Evolutionary conservation across 2,797 vertebrate species (phyloP), one percentile per base, ranked within the genome.

Genomic region (Salmo trutta): DNA sequence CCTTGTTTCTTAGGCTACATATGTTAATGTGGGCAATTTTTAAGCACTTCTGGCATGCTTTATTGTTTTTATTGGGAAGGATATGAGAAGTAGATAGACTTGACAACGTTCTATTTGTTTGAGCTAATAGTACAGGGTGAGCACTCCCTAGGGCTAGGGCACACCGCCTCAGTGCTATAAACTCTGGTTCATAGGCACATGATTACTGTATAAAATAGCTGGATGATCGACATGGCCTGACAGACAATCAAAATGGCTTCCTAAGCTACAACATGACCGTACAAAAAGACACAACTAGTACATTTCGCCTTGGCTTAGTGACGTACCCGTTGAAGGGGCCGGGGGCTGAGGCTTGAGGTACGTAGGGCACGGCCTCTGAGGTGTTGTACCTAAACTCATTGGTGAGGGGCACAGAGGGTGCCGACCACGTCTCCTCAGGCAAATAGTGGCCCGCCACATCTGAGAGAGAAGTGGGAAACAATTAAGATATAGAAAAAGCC

Each of bases 331-430:
- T 95, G 84, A 95, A 97, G 3, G 95, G 71, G 3, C 83, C 85
- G 0, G 93, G 80, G 64, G 93, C 79, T 0, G 95, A 82, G 77
- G 95, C 94, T 79, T 95, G 96, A 82, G 95, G 91, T 88, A 95
- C 83, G 65, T 94, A 95, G 0, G 95, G 91, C 75, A 93, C 81
- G 1, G 95, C 89, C 82, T 92, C 97, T 10, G 95, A 92, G 87
- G 96, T 89, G 83, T 95, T 94, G 88, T 98, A 98, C 90, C 94
- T 95, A 84, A 99, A 95, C 87, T 95, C 93, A 77, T 95, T 97
- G 69, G 96, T 94, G 87, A 98, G 82, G 7, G 97, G 97, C 77
- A 96, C 86, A 0, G 97, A 96, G 36, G 95, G 96, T 14, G 95
- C 85, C 0, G 97, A 91, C 96, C 97, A 99, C 10, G 95, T 91